Base-by-base conservation (phyloP, 2,888 invertebrate genomes). In the Campoletis raptor region DNA sequence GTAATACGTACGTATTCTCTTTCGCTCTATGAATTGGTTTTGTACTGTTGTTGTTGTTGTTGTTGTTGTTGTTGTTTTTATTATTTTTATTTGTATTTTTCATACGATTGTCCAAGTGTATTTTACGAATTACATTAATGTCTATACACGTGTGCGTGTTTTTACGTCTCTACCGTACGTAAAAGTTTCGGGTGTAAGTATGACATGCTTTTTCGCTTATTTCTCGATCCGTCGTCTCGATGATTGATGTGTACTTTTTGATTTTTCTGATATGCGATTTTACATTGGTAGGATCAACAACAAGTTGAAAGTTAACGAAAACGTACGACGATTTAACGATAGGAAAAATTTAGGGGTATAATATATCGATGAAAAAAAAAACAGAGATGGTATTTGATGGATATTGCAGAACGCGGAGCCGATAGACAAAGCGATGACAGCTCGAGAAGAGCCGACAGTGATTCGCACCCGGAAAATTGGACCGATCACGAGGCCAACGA, bases 401-500 rank as follows among this genome's bases (percentile, higher is more conserved):
- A 85, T 78, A 88, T 94, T 94, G 64, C 94, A 94, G 95, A 95
- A 86, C 94, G 94, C 40, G 94, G 94, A 37, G 92, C 94, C 84
- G 96, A 95, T 85, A 93, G 95, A 85, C 94, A 95, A 87, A 95
- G 95, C 91, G 95, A 95, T 89, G 95, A 96, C 90, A 95, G 95
- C 89, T 95, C 95, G 36, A 95, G 95, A 88, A 94, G 95, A 87
- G 95, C 95, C 30, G 96, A 96, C 91, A 95, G 95, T 57, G 96
- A 96, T 88, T 95, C 95, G 6, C 95, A 95, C 90, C 94, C 95
- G 69, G 95, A 95, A 84, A 95, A 94, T 90, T 96, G 96, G 94
- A 96, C 96, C 42, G 96, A 97, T 94, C 96, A 96, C 84, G 97
- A 97, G 92, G 96, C 96, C 48, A 96, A 96, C 84, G 96, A 97